Base-by-base conservation (phyloP, 2,888 invertebrate genomes). In the Aphidius colemani region DNA sequence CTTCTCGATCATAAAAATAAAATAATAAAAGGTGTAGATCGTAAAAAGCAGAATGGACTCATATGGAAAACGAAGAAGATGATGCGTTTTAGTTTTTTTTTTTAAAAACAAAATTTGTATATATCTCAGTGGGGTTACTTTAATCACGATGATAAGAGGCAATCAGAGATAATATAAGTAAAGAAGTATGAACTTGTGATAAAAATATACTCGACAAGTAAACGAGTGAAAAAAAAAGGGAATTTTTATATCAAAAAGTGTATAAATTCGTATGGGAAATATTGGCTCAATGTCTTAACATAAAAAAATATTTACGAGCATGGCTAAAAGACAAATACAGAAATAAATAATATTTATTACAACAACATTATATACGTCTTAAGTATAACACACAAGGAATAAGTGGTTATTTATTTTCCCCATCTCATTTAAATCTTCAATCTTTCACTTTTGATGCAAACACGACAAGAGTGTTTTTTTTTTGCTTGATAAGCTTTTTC, bases 101-200 rank as follows among this genome's bases (percentile, higher is more conserved):
- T 30, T 30, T 18, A 2, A 18, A 2, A 30, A 5, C 13, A 43
- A 53, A 41, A 41, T 53, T 40, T 48, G 11, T 53, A 18, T 18
- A 18, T 30, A 30, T 30, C 30, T 3, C 30, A 2, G 30, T 59
- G 65, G 63, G 64, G 69, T 67, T 70, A 66, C 67, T 69, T 67
- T 65, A 67, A 70, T 70, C 68, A 69, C 55, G 18, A 61, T 66
- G 67, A 69, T 69, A 70, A 67, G 66, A 62, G 51, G 55, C 64
- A 68, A 67, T 70, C 70, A 63, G 57, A 51, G 57, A 50, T 60
- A 57, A 67, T 65, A 63, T 51, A 51, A 51, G n/a, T 43, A 57
- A 18, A 57, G 57, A 57, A 57, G 43, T 61, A 13, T 53, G 11
- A 40, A 48, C 13, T 11, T 8, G 30, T 3, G 44, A 10, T 6